Evolutionary conservation across 2,888 invertebrate genomes (phyloP).

Genomic region (Ochropleura plecta): DNA sequence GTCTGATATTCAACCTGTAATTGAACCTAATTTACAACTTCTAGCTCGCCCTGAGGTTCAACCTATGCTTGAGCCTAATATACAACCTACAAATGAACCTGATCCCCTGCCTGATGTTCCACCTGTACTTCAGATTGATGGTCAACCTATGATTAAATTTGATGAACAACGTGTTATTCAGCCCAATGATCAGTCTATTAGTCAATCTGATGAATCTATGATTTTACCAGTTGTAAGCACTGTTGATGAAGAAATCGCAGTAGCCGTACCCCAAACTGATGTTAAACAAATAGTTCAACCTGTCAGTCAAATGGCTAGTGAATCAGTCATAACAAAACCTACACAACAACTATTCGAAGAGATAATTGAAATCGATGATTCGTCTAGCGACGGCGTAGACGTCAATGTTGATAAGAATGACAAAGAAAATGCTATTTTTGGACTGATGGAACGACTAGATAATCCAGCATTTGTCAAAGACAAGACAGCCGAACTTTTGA

Average conservation of each 20-base stretch:
- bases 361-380: conserved; percentile 79
- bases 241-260: background rate
- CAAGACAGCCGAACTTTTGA: background rate
- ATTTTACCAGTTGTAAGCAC: background rate
- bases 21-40: background rate
- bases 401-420: background rate
- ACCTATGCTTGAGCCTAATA: background rate
- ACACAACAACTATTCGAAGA: conserved; percentile 58
- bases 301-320: background rate
- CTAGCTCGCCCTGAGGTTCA: background rate
- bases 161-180: background rate
- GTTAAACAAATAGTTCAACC: background rate
- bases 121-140: background rate
- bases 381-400: conserved; percentile 73
- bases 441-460: conserved; percentile 12
- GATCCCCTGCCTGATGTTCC: background rate
- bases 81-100: background rate
- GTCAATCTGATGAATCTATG: conserved; percentile 3
- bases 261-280: background rate
- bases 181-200: conserved; percentile 4
- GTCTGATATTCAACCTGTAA: background rate
- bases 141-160: background rate
- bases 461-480: background rate
- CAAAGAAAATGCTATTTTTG: conserved; percentile 28
- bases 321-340: background rate